Conservation (phyloP, 2,797 vertebrate genomes). For the Phoeniculus purpureus region DNA sequence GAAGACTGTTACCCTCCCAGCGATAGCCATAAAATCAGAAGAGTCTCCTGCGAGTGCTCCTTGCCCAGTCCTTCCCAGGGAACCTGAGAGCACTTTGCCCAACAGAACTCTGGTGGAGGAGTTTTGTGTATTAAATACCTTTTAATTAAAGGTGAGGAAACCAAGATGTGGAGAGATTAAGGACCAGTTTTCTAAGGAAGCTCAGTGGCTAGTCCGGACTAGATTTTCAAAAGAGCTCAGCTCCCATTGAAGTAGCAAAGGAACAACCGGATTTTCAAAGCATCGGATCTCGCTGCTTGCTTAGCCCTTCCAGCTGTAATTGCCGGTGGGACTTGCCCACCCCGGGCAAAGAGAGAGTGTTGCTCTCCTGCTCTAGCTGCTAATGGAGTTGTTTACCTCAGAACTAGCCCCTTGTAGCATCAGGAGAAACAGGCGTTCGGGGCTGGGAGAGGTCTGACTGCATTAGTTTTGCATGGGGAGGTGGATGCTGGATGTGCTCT, state of each 20-base stretch:
- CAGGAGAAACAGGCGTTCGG: fast-evolving
- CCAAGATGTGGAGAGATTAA: slow-evolving; percentile 43
- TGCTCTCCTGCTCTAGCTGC: fast-evolving
- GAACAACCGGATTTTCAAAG: slow-evolving; percentile 27
- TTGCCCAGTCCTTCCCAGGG: background rate
- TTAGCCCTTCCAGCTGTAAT: background rate
- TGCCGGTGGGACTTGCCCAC: background rate
- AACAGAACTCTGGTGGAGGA: background rate
- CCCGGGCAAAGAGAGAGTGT: background rate
- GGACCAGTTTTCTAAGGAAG: slow-evolving; percentile 36
- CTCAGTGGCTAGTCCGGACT: background rate
- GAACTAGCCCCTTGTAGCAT: fast-evolving
- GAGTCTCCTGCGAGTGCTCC: background rate
- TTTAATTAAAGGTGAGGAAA: slow-evolving; percentile 62
- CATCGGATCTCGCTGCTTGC: fast-evolving
- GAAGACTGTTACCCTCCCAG: background rate
- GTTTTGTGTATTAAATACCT: background rate
- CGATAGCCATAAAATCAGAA: background rate
- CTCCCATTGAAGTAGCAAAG: background rate
- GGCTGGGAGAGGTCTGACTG: background rate
- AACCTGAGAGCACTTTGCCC: background rate
- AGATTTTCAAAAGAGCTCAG: slow-evolving; percentile 11
- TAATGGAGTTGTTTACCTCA: background rate
- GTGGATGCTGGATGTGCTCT: fast-evolving
- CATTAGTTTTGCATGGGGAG: background rate